Evolutionary conservation across 2,888 invertebrate genomes (phyloP).

Genomic region (Eupeodes latifasciatus): DNA sequence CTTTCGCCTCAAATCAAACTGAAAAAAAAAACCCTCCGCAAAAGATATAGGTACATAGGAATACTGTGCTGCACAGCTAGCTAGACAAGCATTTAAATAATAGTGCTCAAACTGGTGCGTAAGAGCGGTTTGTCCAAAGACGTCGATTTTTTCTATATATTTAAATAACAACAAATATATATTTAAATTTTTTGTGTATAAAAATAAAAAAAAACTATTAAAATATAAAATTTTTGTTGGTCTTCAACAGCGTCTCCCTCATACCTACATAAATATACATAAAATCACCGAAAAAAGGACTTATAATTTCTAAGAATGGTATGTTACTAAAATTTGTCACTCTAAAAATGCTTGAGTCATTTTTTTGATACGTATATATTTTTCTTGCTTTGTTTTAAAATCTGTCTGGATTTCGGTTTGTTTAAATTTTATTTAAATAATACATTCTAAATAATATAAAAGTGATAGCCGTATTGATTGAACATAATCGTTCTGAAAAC

Average conservation of each 20-base stretch:
- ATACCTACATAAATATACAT: not conserved
- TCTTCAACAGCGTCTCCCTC: conserved; percentile 29
- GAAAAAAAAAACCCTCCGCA: conserved; percentile 65
- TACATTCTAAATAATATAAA: conserved; percentile 47
- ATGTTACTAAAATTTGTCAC: conserved; percentile 54
- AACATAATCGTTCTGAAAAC: conserved; percentile 36
- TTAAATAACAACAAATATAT: conserved; percentile 7
- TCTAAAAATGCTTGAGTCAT: conserved; percentile 60
- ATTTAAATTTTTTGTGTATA: not conserved
- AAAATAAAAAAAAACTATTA: not conserved
- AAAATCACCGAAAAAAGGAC: conserved; percentile 51
- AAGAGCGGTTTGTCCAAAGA: conserved; percentile 58
- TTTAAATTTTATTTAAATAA: conserved; percentile 1
- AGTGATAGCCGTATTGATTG: conserved; percentile 49
- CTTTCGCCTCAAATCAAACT: conserved; percentile 53
- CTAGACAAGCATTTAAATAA: conserved; percentile 69
- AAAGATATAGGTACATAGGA: conserved; percentile 29
- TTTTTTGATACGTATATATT: conserved; percentile 3
- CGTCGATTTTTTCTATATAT: conserved; percentile 56
- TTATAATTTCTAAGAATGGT: conserved; percentile 67
- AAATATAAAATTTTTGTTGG: conserved; percentile 30
- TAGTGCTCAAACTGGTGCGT: conserved; percentile 73
- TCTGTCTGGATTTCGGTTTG: conserved; percentile 18
- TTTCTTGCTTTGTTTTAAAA: conserved; percentile 12
- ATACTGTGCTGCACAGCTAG: conserved; percentile 25